Percentiles rank a stretch among this genome's conserved stretches.
Evolutionary conservation across 2,888 invertebrate species (phyloP).

Genomic region (Monopis laevigella): DNA sequence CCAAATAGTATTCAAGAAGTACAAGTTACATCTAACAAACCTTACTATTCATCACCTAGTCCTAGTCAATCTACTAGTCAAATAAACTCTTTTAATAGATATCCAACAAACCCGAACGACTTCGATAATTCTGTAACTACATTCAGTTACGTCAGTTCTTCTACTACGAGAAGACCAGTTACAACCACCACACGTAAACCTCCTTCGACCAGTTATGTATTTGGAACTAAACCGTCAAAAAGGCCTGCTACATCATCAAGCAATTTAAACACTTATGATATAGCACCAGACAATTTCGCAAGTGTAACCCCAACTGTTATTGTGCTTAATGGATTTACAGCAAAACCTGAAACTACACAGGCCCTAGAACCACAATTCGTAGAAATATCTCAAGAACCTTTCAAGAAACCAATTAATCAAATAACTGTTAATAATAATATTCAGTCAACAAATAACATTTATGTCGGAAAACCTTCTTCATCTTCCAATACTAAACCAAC

Average conservation of each 20-base stretch:
- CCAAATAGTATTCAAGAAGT: constrained; percentile 38
- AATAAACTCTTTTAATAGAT: constrained; percentile 53
- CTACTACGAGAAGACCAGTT: constrained; percentile 33
- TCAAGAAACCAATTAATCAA: constrained; percentile 53
- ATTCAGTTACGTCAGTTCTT: constrained; percentile 47
- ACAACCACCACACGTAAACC: constrained; percentile 41
- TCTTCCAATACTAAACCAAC: constrained; percentile 69
- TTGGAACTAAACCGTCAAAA: constrained; percentile 54
- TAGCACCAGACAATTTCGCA: constrained; percentile 46
- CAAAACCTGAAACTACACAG: constrained; percentile 34
- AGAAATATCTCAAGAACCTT: constrained; percentile 61
- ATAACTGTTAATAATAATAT: constrained; percentile 72
- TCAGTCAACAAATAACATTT: constrained; percentile 64
- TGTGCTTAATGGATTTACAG: constrained; percentile 40
- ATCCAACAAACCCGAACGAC: constrained; percentile 49
- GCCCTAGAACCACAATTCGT: constrained; percentile 46
- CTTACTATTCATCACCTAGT: constrained; percentile 39
- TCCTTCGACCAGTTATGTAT: constrained; percentile 57
- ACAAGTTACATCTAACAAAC: constrained; percentile 30
- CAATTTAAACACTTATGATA: constrained; percentile 36
- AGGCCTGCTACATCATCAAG: constrained; percentile 46
- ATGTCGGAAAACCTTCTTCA: constrained; percentile 42
- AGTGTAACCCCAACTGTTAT: constrained; percentile 61
- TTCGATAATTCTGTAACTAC: constrained; percentile 48
- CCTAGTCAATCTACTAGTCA: constrained; percentile 56